A percentile compares a stretch with the other conserved stretches of the same genome.
Conservation (phyloP, 2,113 vertebrate genomes). For the Zingel zingel region DNA sequence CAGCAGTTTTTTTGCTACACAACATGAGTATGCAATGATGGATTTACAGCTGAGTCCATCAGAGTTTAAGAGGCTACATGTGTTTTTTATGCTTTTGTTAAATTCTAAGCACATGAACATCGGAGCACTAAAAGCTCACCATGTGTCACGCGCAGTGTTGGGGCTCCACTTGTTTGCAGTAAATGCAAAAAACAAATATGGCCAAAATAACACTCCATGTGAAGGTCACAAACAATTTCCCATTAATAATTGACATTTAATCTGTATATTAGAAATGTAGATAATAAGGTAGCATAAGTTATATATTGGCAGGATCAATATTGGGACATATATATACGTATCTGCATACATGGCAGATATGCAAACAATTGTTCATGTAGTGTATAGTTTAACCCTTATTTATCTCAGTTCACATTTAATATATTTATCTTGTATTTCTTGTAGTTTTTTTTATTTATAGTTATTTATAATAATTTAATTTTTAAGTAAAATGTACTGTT, state of each 20-base stretch:
- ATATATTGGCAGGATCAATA: background rate
- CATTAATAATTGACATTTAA: background rate
- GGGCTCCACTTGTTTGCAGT: conserved; percentile 2
- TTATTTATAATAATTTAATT: background rate
- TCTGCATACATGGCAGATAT: background rate
- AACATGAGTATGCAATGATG: background rate
- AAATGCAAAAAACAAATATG: too few relatives aligned
- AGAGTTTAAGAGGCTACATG: conserved; percentile 12
- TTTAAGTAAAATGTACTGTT: background rate
- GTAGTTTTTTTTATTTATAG: background rate
- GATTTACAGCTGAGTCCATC: background rate
- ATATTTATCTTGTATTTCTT: background rate
- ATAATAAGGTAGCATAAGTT: background rate
- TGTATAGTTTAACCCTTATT: background rate
- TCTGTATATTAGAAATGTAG: background rate
- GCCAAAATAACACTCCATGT: background rate
- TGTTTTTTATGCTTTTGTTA: background rate
- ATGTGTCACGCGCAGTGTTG: background rate
- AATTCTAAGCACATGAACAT: background rate
- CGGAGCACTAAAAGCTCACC: background rate
- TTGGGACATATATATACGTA: background rate
- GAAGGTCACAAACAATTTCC: background rate
- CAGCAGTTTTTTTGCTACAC: background rate
- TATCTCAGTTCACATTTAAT: background rate
- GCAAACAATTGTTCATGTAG: too few relatives aligned